Base-by-base conservation (phyloP, 2,888 invertebrate species). In the Zeuzera pyrina region DNA sequence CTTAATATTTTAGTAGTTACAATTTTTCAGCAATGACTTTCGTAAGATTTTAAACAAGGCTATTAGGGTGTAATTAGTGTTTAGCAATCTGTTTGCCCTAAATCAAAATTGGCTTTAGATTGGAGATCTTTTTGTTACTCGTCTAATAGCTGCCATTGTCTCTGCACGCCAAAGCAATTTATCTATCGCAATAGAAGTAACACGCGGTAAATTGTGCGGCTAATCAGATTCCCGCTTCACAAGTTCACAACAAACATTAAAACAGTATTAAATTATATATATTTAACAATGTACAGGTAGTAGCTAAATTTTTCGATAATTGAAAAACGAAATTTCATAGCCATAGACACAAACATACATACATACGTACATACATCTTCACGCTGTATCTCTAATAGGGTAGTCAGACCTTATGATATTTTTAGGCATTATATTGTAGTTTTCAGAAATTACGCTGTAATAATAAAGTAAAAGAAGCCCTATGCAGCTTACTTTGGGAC, bases 261-360 rank as follows among this genome's bases (percentile, higher is more conserved):
- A 77, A 72, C 53, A 64, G 65, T 73, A 77, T 78, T 73, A 74
- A 69, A 71, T 64, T 69, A 58, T 65, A 70, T 76, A 77, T 69
- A n/a, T n/a, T n/a, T n/a, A n/a, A n/a, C n/a, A n/a, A n/a, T n/a
- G n/a, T n/a, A n/a, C n/a, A n/a, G n/a, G n/a, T n/a, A n/a, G n/a
- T n/a, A n/a, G n/a, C n/a, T n/a, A n/a, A n/a, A n/a, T n/a, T n/a
- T n/a, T n/a, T n/a, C n/a, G n/a, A 37, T 39, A 37, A 41, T 34
- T 22, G 26, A n/a, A n/a, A n/a, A n/a, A n/a, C n/a, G n/a, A n/a
- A n/a, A n/a, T n/a, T n/a, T n/a, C n/a, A n/a, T n/a, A n/a, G n/a
- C n/a, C n/a, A n/a, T n/a, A n/a, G n/a, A n/a, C n/a, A n/a, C n/a
- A n/a, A n/a, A n/a, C n/a, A n/a, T n/a, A n/a, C n/a, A n/a, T n/a